These are phyloP conservation scores for Oligia strigilis DNA, from an alignment of 2,888 invertebrate genomes.

Conservation along the genomic window DNA sequence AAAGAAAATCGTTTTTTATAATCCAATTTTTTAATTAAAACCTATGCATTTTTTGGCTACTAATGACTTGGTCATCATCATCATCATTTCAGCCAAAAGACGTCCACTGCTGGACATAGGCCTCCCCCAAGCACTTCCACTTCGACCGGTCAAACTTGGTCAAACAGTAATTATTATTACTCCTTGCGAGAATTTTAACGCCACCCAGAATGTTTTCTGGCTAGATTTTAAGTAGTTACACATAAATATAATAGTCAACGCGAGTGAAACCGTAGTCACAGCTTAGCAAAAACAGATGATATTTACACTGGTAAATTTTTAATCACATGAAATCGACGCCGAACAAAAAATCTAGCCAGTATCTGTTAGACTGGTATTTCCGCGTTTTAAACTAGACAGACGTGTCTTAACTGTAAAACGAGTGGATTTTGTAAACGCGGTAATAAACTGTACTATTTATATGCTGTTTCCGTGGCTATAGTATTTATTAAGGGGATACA, in stretches of 20 bases:
- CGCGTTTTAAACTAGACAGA: neutral
- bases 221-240: neutral
- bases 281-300: neutral
- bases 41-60: no score
- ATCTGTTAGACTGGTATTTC: conserved; percentile 14
- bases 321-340: conserved; percentile 14
- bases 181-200: neutral
- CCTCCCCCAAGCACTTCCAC: no score
- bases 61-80: no score
- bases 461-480: conserved; percentile 9
- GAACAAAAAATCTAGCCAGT: conserved; percentile 5
- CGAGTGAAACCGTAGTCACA: accelerated
- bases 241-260: neutral
- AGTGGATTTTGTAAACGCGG: neutral
- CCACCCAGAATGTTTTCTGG: neutral
- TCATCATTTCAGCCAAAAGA: no score
- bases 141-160: no score
- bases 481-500: neutral
- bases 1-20: neutral
- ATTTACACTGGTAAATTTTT: neutral
- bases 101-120: no score
- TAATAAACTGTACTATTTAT: conserved; percentile 13
- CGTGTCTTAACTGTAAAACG: conserved; percentile 16
- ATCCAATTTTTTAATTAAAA: neutral
- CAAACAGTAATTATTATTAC: no score